Evolutionary conservation across 2,888 invertebrate genomes (phyloP), one percentile per base, ranked within the genome.

Genomic region (Chirona hameri): DNA sequence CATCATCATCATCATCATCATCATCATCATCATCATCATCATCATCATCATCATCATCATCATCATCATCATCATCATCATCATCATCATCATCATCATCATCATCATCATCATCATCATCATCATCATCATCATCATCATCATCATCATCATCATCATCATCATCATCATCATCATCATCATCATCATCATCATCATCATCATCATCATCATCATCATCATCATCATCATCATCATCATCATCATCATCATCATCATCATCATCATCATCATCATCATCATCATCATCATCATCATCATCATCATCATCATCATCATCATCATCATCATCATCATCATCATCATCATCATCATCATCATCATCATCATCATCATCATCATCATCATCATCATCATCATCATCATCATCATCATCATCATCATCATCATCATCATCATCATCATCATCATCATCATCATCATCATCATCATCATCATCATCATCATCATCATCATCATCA

Each of bases 11-110:
- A 65, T 65, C 65, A n/a, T n/a, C n/a, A n/a, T 65, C 65, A n/a
- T 65, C n/a, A n/a, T 65, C n/a, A n/a, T 65, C n/a, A n/a, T n/a
- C n/a, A n/a, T n/a, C n/a, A n/a, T 65, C n/a, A n/a, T 65, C 65
- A n/a, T 65, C n/a, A n/a, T 65, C 65, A n/a, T 65, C 65, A n/a
- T 65, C n/a, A n/a, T 65, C n/a, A n/a, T 65, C 65, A 65, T 65
- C 65, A n/a, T 65, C 65, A 65, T 65, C n/a, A 65, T 65, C 65
- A n/a, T n/a, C n/a, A n/a, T 65, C 65, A n/a, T 65, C n/a, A n/a
- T 65, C n/a, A n/a, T 65, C n/a, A n/a, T 65, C n/a, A 65, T 65
- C 65, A n/a, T n/a, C n/a, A n/a, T 65, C 65, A n/a, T 65, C n/a
- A n/a, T 65, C n/a, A n/a, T 65, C n/a, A 65, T 65, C n/a, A 65